A percentile compares a stretch with the other conserved stretches of the same genome.
phyloP scores from a whole-genome alignment of 2,888 invertebrate genomes.

The Erebia aethiops region DNA sequence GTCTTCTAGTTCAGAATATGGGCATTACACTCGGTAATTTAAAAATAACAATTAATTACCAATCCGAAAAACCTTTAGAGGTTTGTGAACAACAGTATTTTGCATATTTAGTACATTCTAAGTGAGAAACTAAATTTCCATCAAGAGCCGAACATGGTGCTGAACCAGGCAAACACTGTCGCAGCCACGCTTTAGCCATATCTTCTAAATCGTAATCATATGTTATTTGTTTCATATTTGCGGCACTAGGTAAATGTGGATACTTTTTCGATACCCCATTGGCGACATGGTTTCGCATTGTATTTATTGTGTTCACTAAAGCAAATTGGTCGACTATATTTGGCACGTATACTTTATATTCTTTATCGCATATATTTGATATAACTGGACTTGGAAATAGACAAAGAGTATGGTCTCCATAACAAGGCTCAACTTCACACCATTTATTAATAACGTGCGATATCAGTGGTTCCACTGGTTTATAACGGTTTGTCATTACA shows the following conservation, averaged over 20 bases:
- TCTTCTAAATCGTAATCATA: constrained; percentile 70
- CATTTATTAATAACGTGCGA: constrained; percentile 57
- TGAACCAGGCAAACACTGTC: constrained; percentile 70
- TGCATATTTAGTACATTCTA: constrained; percentile 71
- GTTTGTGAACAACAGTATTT: constrained; percentile 58
- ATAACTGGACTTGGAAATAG: constrained; percentile 53
- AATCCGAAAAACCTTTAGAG: constrained; percentile 47
- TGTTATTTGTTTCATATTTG: constrained; percentile 71
- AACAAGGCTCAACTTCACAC: constrained; percentile 69
- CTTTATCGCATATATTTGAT: constrained; percentile 58
- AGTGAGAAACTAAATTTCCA: constrained; percentile 60
- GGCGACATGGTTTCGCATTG: constrained; percentile 73
- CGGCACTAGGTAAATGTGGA: constrained; percentile 63
- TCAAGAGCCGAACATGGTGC: constrained; percentile 69
- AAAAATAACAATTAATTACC: constrained; percentile 49
- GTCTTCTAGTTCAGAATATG: too few relatives aligned
- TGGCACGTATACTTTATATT: constrained; percentile 56
- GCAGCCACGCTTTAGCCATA: constrained; percentile 68
- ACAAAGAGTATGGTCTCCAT: constrained; percentile 74
- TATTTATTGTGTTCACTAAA: constrained; percentile 66
- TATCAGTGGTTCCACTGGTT: constrained; percentile 27
- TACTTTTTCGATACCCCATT: constrained; percentile 56
- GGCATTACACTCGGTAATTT: not conserved
- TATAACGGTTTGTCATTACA: constrained; percentile 27
- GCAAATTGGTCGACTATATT: constrained; percentile 56